A percentile compares a stretch with the other conserved stretches of the same genome.
These are phyloP conservation scores for Drosophila micromelanica DNA, from an alignment of 1,140 invertebrate genomes.

Conservation along the genomic window DNA sequence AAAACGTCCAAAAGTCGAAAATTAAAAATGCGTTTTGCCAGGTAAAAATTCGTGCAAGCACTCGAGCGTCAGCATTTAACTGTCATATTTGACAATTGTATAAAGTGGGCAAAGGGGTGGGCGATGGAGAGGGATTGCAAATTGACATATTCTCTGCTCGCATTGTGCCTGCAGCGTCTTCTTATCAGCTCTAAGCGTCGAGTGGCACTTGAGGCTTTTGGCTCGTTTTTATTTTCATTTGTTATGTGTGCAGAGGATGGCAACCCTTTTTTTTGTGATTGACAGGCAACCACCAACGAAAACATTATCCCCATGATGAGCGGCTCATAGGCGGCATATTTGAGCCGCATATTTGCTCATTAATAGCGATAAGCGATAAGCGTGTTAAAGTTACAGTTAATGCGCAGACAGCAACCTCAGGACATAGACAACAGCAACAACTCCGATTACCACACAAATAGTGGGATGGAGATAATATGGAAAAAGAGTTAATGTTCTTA, in stretches of 20 bases:
- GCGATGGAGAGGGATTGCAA: constrained; percentile 10
- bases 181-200: constrained; percentile 59
- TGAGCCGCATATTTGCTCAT: constrained; percentile 76
- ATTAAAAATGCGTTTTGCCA: constrained; percentile 75
- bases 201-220: constrained; percentile 64
- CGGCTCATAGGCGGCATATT: constrained; percentile 43
- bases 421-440: constrained; percentile 2
- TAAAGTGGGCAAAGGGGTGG: background rate
- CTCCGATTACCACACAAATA: constrained; percentile 32
- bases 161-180: constrained; percentile 43
- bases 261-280: constrained; percentile 70
- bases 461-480: background rate
- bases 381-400: constrained; percentile 78
- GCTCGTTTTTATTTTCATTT: constrained; percentile 15
- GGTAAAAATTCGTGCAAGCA: constrained; percentile 59
- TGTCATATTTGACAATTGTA: constrained; percentile 72
- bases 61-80: constrained; percentile 80
- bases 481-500: background rate
- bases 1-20: constrained; percentile 42
- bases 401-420: constrained; percentile 44
- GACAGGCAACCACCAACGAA: constrained; percentile 58
- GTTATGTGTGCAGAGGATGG: constrained; percentile 1
- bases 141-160: constrained; percentile 31
- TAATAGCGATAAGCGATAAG: constrained; percentile 77
- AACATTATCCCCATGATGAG: constrained; percentile 45